phyloP scores from a whole-genome alignment of 2,797 vertebrate species.

The Distichodus sexfasciatus region DNA sequence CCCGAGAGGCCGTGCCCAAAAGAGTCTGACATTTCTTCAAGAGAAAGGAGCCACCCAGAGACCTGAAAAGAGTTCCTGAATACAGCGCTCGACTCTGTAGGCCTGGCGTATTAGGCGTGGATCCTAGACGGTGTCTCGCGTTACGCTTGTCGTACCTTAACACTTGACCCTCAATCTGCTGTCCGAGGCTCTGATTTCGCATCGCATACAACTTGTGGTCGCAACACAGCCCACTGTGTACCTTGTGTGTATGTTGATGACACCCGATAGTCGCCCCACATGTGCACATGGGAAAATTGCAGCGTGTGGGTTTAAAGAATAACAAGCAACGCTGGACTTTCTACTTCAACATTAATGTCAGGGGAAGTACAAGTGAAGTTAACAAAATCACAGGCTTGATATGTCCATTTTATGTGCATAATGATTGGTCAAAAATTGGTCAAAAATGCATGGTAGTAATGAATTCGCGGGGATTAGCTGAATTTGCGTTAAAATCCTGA shows the following conservation, averaged over 20 bases:
- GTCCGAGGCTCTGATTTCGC: conserved; percentile 19
- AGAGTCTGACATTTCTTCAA: conserved; percentile 40
- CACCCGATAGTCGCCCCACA: not conserved
- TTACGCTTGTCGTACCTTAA: conserved; percentile 40
- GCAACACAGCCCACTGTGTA: conserved; percentile 19
- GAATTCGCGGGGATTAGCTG: too few species aligned
- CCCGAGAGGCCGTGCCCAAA: conserved; percentile 35
- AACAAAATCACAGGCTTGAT: too few species aligned
- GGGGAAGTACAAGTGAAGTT: not conserved
- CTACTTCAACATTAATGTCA: not conserved
- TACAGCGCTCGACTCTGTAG: conserved; percentile 31
- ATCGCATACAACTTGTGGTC: not conserved
- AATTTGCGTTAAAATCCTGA: too few species aligned
- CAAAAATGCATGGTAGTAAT: too few species aligned
- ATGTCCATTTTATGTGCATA: too few species aligned
- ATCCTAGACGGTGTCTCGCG: conserved; percentile 26
- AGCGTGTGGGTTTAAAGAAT: not conserved
- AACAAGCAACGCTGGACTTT: not conserved
- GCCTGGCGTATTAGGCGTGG: conserved; percentile 33
- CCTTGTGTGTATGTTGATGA: not conserved
- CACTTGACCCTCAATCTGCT: conserved; percentile 35
- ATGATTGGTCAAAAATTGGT: too few species aligned
- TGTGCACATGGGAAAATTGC: not conserved
- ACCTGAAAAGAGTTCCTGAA: conserved; percentile 30
- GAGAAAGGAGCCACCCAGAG: conserved; percentile 37